Base-by-base conservation (phyloP, 37 sponge, comb jelly and placozoan genomes). In the Tethya wilhelma region DNA sequence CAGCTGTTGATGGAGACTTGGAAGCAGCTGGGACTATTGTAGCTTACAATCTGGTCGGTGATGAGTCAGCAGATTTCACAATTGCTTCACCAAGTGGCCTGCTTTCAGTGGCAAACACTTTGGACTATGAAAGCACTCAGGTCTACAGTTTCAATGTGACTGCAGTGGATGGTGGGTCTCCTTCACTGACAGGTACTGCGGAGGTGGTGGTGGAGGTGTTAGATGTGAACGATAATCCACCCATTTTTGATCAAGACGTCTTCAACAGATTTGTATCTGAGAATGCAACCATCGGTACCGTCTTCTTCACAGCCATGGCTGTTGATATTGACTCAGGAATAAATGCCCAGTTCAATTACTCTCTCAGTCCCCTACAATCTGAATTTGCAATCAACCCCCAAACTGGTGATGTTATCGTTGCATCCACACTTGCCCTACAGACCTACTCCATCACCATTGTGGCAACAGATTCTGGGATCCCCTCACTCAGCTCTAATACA, bases 201-300 rank as follows among this genome's bases (percentile, higher is more conserved):
- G 38, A 53, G 9, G 77, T 95, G 43, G 44, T 32, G 22, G 58
- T 95, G 25, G 38, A 26, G 40, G 79, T 95, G 38, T 0, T 64
- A 12, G 93, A 95, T 69, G 38, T 86, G 33, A 95, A 95, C 62
- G 96, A 95, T 66, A 95, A 95, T 45, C 38, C 75, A 4, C 96
- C 96, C 42, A 20, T 62, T 2, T 86, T 93, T 36, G n/a, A 33
- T 44, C 12, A 12, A 9, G 59, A 23, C 4, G 25, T 38, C 34
- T 38, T 44, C 30, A 53, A 44, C 17, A 45, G 55, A 23, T 49
- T 42, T 66, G 44, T 91, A 29, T 62, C 79, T 26, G 87, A 91
- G 28, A 60, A 20, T 20, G 59, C 40, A 17, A 31, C 49, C 17
- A 41, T 64, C 1, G 76, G 79, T 1, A 42, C 82, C 14, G 34